Base-by-base conservation (phyloP, 2,797 vertebrate species). In the Phrynocephalus forsythii region DNA sequence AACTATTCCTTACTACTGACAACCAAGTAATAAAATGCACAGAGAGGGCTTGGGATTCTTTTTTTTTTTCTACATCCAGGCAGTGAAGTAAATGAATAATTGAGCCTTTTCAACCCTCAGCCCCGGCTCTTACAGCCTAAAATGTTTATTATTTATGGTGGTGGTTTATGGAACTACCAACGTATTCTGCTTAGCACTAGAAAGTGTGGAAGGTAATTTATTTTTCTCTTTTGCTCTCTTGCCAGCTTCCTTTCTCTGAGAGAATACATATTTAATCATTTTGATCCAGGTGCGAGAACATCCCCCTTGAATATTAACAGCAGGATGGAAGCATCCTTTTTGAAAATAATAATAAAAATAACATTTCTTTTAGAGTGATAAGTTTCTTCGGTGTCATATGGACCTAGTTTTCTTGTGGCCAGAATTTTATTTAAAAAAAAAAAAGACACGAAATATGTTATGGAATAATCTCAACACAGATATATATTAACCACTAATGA, bases 91-190 rank as follows among this genome's bases (percentile, higher is more conserved):
- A 79, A 86, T 86, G 67, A 86, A 80, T 24, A 80, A 88, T 93
- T 88, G 91, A 84, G 91, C 88, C 22, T 38, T 86, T 86, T 69
- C 52, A 63, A 80, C 50, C 67, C n/a, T 13, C 72, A 50, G 38
- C 75, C 38, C 26, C 4, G 13, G 33, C 38, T 30, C 28, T 83
- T 86, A 33, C 11, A 20, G 10, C 48, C 33, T 52, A 56, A 87
- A 30, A 22, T 83, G 44, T 79, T 89, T 83, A 88, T 76, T 84
- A 91, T 85, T 85, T 72, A 87, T 75, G 87, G 90, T 16, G 79
- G 13, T 67, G 81, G 38, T 86, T 89, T 91, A 87, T 50, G 15
- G 92, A 84, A 63, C 68, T 80, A 78, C 79, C 56, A 6, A 24
- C 87, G 72, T 67, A 30, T 2, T 71, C 81, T 44, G 15, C 38